A percentile compares a stretch with the other conserved stretches of the same genome.
Conservation (phyloP, 1,140 invertebrate genomes). For the Drosophila kepulauana region DNA sequence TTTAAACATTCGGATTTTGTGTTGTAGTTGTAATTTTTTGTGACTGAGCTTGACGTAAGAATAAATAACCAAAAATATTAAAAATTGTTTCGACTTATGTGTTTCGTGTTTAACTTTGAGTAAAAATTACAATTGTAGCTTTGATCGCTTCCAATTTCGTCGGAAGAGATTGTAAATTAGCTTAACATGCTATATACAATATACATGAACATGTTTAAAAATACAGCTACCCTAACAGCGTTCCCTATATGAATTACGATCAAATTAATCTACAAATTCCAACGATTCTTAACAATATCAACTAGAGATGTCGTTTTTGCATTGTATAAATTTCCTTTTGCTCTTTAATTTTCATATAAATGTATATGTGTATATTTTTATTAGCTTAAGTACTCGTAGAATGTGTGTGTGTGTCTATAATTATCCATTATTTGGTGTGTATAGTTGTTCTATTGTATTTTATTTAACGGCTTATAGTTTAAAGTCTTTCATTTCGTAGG, state of each 20-base stretch:
- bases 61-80: constrained; percentile 14
- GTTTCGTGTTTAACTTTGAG: constrained; percentile 1
- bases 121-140: constrained; percentile 47
- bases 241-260: constrained; percentile 77
- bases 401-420: constrained; percentile 26
- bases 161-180: constrained; percentile 30
- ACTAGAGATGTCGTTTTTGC: constrained; percentile 67
- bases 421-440: constrained; percentile 34
- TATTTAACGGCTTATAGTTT: constrained; percentile 79
- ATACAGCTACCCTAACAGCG: constrained; percentile 77
- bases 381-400: constrained; percentile 13
- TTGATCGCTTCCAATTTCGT: constrained; percentile 9
- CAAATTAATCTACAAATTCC: constrained; percentile 79
- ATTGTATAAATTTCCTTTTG: constrained; percentile 62
- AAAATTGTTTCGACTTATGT: constrained; percentile 18
- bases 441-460: constrained; percentile 67
- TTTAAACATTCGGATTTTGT: constrained; percentile 40
- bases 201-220: constrained; percentile 60
- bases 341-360: constrained; percentile 22
- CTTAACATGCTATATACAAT: constrained; percentile 77
- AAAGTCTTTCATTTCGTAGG: constrained; percentile 85
- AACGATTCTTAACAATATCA: constrained; percentile 76
- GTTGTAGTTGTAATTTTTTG: constrained; percentile 36
- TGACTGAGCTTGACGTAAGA: constrained; percentile 11
- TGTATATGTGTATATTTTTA: constrained; percentile 35